phyloP scores from a whole-genome alignment of 2,888 invertebrate species.

The Amiota mariae region DNA sequence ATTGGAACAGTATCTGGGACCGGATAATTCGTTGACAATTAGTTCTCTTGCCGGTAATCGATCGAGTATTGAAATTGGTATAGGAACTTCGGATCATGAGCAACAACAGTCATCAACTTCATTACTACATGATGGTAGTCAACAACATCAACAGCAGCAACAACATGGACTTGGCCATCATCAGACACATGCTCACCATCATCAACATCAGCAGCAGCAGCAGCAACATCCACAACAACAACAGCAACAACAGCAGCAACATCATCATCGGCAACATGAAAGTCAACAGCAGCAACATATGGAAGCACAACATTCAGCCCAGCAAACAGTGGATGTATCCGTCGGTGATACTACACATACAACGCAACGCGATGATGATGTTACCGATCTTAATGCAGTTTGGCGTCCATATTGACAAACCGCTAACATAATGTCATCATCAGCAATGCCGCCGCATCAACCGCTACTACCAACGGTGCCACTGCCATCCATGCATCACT shows the following conservation, averaged over 20 bases:
- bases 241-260: slow-evolving; percentile 70
- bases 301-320: slow-evolving; percentile 33
- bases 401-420: slow-evolving; percentile 84
- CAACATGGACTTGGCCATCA: slow-evolving; percentile 65
- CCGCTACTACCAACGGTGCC: slow-evolving; percentile 34
- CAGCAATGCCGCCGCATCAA: slow-evolving; percentile 11
- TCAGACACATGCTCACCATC: slow-evolving; percentile 61
- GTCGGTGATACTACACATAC: slow-evolving; percentile 45
- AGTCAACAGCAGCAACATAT: slow-evolving; percentile 43
- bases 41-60: slow-evolving; percentile 75
- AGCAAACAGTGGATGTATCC: slow-evolving; percentile 36
- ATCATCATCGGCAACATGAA: slow-evolving; percentile 70
- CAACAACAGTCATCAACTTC: slow-evolving; percentile 40
- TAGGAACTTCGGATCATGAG: slow-evolving; percentile 71
- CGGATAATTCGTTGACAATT: slow-evolving; percentile 76
- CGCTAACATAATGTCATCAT: slow-evolving; percentile 25
- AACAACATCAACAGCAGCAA: slow-evolving; percentile 51
- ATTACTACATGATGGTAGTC: slow-evolving; percentile 49
- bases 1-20: slow-evolving; percentile 79
- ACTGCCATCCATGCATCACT: not conserved
- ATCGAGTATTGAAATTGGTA: slow-evolving; percentile 77
- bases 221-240: slow-evolving; percentile 56
- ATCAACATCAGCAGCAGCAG: slow-evolving; percentile 74
- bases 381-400: slow-evolving; percentile 76
- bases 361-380: slow-evolving; percentile 62